A percentile compares a stretch with the other conserved stretches of the same genome.
phyloP scores from a whole-genome alignment of 1,140 invertebrate genomes.

The Halesus radiatus region DNA sequence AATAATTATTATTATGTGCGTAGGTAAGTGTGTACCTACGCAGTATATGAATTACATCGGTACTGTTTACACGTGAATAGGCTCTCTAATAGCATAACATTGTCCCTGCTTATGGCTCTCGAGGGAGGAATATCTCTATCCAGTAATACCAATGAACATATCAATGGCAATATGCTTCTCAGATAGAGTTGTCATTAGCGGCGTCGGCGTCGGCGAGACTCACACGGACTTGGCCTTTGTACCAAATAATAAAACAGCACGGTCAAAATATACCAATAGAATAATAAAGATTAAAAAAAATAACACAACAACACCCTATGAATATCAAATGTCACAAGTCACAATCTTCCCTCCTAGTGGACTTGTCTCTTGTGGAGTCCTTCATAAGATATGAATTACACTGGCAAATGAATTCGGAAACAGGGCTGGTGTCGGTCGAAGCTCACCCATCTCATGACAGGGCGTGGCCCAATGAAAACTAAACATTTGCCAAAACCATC shows the following conservation, averaged over 20 bases:
- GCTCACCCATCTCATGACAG: constrained; percentile 33
- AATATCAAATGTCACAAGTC: constrained; percentile 10
- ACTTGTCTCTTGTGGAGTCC: too few relatives aligned
- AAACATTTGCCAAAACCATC: constrained; percentile 57
- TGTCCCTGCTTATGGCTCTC: not conserved
- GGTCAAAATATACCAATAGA: constrained; percentile 53
- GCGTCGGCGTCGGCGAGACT: constrained; percentile 47
- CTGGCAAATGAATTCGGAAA: constrained; percentile 1
- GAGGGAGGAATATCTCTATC: not conserved
- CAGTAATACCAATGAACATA: too few relatives aligned
- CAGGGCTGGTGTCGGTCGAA: not conserved
- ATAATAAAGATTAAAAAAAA: constrained; percentile 47
- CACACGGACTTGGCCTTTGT: constrained; percentile 38
- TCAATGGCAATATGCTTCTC: constrained; percentile 5
- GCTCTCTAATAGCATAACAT: too few relatives aligned
- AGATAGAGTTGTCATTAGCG: constrained; percentile 48
- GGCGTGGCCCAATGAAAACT: constrained; percentile 55
- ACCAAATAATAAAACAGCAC: constrained; percentile 54
- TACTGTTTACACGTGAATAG: too few relatives aligned
- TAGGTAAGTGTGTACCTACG: too few relatives aligned
- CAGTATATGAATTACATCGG: too few relatives aligned
- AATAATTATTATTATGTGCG: too few relatives aligned
- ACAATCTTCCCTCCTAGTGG: not conserved
- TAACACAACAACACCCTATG: constrained; percentile 7
- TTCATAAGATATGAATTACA: not conserved